phyloP scores from a whole-genome alignment of 2,797 vertebrate species.

The Gouania willdenowi region DNA sequence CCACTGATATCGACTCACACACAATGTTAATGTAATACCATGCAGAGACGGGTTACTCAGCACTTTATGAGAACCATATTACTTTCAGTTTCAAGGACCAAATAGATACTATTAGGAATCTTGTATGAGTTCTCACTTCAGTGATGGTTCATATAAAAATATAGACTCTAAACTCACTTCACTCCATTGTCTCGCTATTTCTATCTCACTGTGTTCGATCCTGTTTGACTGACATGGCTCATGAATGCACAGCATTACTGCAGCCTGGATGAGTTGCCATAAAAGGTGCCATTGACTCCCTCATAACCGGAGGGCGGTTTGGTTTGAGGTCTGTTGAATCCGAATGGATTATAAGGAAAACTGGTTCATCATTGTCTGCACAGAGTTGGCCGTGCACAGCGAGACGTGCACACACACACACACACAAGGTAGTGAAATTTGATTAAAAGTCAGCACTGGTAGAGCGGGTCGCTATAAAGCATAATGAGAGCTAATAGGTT shows the following conservation, averaged over 20 bases:
- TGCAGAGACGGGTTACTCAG: constrained; percentile 38
- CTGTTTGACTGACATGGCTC: constrained; percentile 39
- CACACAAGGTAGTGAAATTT: constrained; percentile 31
- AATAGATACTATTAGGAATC: constrained; percentile 24
- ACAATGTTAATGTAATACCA: constrained; percentile 17
- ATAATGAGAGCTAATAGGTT: constrained; percentile 74
- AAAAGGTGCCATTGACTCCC: constrained; percentile 51
- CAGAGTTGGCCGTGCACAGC: not conserved
- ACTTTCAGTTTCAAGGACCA: constrained; percentile 37
- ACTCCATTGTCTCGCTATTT: constrained; percentile 52
- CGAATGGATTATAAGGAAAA: constrained; percentile 50
- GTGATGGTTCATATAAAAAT: constrained; percentile 25
- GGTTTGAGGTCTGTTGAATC: constrained; percentile 14
- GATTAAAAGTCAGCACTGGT: constrained; percentile 57
- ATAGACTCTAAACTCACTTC: constrained; percentile 47
- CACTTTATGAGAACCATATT: constrained; percentile 35
- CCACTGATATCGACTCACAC: too few relatives aligned
- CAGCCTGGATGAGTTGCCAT: constrained; percentile 37
- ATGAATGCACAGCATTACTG: constrained; percentile 31
- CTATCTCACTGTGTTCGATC: constrained; percentile 28
- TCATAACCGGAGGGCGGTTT: constrained; percentile 29
- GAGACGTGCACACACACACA: constrained; percentile 1
- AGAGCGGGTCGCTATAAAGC: constrained; percentile 60
- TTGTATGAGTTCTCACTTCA: constrained; percentile 23
- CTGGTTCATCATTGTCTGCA: constrained; percentile 54